Evolutionary conservation across 2,113 vertebrate genomes (phyloP).

Genomic region (Lathamus discolor): DNA sequence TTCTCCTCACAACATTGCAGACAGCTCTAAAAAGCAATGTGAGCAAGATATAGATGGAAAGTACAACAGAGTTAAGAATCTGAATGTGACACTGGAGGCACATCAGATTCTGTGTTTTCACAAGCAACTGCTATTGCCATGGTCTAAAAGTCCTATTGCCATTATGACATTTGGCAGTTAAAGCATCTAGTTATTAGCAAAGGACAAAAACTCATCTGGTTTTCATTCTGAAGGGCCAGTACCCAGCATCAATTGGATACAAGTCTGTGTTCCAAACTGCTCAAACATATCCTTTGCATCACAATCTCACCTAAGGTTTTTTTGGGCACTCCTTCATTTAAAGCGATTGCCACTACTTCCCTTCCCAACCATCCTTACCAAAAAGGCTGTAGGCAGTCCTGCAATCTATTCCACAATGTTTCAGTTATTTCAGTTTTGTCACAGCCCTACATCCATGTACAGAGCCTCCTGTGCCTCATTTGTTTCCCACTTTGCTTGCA

Average conservation of each 20-base stretch:
- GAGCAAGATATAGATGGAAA: constrained; percentile 1
- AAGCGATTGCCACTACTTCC: background rate
- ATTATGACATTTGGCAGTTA: background rate
- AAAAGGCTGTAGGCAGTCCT: background rate
- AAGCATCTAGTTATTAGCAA: background rate
- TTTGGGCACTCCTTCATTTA: background rate
- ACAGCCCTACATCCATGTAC: background rate
- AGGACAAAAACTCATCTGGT: background rate
- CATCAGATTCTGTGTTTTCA: constrained; percentile 9
- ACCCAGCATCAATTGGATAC: background rate
- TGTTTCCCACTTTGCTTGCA: background rate
- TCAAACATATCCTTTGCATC: background rate
- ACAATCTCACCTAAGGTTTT: background rate
- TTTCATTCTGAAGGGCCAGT: background rate
- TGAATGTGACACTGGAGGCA: background rate
- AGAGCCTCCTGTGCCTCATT: fast-evolving
- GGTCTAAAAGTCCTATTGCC: background rate
- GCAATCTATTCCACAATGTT: fast-evolving
- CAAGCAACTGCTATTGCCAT: background rate
- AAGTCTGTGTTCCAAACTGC: background rate
- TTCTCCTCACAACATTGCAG: background rate
- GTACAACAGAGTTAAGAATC: background rate
- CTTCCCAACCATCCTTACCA: background rate
- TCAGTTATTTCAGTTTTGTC: background rate
- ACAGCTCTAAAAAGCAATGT: background rate